Conservation (phyloP, 2,888 invertebrate genomes). For the Drosophila lacicola region DNA sequence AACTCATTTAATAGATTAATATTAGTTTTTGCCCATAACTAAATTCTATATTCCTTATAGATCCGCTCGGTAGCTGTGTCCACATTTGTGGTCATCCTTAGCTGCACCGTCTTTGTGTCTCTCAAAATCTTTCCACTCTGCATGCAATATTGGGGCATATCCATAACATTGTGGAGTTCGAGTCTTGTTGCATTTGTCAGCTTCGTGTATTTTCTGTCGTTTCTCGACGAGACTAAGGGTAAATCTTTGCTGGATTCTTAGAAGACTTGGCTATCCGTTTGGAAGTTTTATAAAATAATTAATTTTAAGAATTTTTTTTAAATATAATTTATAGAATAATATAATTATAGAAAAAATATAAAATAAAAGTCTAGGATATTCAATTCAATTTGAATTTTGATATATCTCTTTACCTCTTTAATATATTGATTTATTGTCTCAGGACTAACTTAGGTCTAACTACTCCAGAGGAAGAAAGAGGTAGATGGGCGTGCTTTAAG, state of each 20-base stretch:
- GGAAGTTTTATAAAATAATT: too few species aligned
- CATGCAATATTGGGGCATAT: slow-evolving; percentile 59
- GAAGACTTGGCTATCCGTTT: not conserved
- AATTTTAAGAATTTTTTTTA: too few species aligned
- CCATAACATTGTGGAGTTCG: slow-evolving; percentile 74
- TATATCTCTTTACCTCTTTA: not conserved
- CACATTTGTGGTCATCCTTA: slow-evolving; percentile 61
- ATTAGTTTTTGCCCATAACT: not conserved
- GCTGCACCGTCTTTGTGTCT: slow-evolving; percentile 56
- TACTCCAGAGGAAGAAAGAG: too few species aligned
- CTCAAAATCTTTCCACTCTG: slow-evolving; percentile 77
- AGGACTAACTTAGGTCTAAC: too few species aligned
- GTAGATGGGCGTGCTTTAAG: too few species aligned
- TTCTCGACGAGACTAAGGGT: slow-evolving; percentile 79
- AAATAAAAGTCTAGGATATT: not conserved
- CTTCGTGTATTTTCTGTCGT: slow-evolving; percentile 65
- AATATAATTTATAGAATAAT: not conserved
- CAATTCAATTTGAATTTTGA: not conserved
- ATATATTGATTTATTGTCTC: not conserved
- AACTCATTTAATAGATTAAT: too few species aligned
- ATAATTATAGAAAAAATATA: not conserved
- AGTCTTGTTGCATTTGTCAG: slow-evolving; percentile 56
- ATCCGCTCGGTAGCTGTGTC: slow-evolving; percentile 71
- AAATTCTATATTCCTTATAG: slow-evolving; percentile 43
- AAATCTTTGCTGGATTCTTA: slow-evolving; percentile 65